Percentiles rank a stretch among this genome's conserved stretches.
Conservation (phyloP, 2,888 invertebrate species). For the Eubasilissa splendida region DNA sequence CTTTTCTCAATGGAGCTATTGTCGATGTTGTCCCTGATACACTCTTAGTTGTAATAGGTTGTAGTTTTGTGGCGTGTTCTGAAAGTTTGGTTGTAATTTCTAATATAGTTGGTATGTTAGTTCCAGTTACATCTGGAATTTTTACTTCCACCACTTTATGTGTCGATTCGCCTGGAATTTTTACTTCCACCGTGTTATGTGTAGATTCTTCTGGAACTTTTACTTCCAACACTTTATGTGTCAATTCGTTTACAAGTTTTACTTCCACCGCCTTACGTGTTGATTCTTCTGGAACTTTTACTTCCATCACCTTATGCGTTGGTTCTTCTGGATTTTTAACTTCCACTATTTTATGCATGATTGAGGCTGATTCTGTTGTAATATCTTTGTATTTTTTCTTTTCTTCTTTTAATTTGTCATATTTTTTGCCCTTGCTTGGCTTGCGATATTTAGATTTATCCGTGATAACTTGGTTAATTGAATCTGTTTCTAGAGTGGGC, state of each 20-base stretch:
- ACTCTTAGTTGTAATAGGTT: constrained; percentile 9
- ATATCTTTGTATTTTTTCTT: constrained; percentile 54
- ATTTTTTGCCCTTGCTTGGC: constrained; percentile 57
- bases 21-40: constrained; percentile 4
- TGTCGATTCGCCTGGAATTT: constrained; percentile 2
- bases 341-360: not conserved
- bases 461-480: constrained; percentile 47
- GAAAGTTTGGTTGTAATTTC: constrained; percentile 56
- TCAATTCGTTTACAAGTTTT: constrained; percentile 2
- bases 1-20: constrained; percentile 6
- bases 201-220: constrained; percentile 3
- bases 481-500: not conserved
- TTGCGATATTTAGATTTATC: constrained; percentile 50
- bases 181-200: constrained; percentile 50
- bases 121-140: constrained; percentile 43
- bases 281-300: constrained; percentile 47
- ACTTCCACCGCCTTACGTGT: not conserved
- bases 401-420: constrained; percentile 59
- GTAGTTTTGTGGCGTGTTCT: constrained; percentile 20
- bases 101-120: constrained; percentile 43
- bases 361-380: constrained; percentile 8
- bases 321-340: not conserved
- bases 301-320: constrained; percentile 50
- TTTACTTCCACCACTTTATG: constrained; percentile 54
- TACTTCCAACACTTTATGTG: not conserved